These are phyloP conservation scores for Pelodiscus sinensis DNA, from an alignment of 2,113 vertebrate genomes.

Conservation along the genomic window DNA sequence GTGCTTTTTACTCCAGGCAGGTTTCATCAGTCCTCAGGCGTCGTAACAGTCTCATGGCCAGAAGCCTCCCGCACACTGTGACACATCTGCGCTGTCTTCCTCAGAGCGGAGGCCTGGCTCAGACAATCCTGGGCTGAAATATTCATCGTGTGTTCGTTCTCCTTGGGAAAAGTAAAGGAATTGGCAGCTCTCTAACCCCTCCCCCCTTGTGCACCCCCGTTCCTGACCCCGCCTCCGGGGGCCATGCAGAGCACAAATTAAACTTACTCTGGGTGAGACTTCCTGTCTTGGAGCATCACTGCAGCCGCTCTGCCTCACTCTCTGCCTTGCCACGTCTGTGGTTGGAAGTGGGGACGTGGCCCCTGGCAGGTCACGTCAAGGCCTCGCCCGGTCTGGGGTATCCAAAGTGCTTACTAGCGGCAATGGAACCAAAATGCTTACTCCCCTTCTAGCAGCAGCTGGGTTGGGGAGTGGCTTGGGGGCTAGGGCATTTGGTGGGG, in stretches of 20 bases:
- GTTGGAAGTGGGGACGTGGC: background rate
- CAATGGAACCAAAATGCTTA: background rate
- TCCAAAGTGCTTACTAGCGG: background rate
- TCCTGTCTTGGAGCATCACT: background rate
- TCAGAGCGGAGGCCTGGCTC: background rate
- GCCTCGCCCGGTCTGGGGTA: background rate
- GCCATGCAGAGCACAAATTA: background rate
- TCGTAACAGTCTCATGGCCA: background rate
- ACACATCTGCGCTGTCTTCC: background rate
- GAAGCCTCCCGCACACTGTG: background rate
- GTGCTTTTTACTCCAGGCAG: background rate
- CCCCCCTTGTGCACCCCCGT: background rate
- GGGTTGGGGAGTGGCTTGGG: too few species aligned
- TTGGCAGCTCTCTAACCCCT: background rate
- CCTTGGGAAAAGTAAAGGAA: background rate
- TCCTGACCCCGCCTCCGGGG: background rate
- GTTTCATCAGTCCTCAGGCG: background rate
- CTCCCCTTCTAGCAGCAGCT: too few species aligned
- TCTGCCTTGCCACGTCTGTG: background rate
- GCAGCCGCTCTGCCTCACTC: background rate
- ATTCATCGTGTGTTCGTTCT: background rate
- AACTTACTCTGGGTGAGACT: background rate
- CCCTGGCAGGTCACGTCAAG: background rate
- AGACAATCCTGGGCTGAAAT: background rate
- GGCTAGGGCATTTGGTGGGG: too few species aligned